Conservation (phyloP, 2,113 vertebrate species). For the Prinia subflava region DNA sequence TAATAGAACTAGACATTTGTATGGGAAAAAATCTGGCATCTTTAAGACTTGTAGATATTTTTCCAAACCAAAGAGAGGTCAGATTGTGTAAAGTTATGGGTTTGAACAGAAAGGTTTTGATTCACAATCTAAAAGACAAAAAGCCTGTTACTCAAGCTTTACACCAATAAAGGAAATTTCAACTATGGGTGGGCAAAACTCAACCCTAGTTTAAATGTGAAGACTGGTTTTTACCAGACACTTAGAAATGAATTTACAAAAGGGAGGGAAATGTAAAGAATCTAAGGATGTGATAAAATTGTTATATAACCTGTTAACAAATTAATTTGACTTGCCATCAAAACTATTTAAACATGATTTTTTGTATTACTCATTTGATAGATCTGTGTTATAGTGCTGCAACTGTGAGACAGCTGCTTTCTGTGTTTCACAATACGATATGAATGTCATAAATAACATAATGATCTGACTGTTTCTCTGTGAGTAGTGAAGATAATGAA, state of each 20-base stretch:
- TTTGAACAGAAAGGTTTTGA: background rate
- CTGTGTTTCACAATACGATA: conserved; percentile 22
- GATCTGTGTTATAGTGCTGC: conserved; percentile 17
- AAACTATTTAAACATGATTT: conserved; percentile 42
- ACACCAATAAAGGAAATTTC: background rate
- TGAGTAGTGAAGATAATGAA: background rate
- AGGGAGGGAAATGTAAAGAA: conserved; percentile 19
- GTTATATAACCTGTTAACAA: conserved; percentile 42
- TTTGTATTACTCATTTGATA: conserved; percentile 50
- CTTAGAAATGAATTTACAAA: background rate
- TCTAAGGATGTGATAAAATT: conserved; percentile 34
- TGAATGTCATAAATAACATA: conserved; percentile 21
- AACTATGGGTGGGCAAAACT: background rate
- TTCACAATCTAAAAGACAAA: background rate
- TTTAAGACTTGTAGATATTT: background rate
- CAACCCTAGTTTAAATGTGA: background rate
- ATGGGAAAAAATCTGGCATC: background rate
- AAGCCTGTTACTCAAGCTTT: background rate
- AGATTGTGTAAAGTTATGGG: fast-evolving
- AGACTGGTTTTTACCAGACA: background rate
- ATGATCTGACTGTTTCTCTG: background rate
- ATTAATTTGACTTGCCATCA: conserved; percentile 29
- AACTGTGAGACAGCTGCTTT: conserved; percentile 29
- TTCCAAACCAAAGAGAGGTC: background rate
- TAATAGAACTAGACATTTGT: background rate